Evolutionary conservation across 2,888 invertebrate species (phyloP).

Genomic region (Cheilosia scutellata): DNA sequence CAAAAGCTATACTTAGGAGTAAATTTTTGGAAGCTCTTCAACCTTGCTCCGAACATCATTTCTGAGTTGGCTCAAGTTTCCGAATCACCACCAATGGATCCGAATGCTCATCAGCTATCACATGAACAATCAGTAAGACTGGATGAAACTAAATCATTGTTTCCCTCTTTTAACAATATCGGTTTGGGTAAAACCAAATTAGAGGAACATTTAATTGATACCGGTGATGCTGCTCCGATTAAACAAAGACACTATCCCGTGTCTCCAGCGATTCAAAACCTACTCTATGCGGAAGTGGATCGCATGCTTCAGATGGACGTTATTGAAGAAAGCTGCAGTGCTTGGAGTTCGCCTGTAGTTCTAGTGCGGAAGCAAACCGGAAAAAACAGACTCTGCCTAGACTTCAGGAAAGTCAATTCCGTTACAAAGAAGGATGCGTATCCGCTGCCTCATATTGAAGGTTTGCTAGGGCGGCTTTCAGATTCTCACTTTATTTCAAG

Average conservation of each 20-base stretch:
- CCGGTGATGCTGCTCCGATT: too few relatives aligned
- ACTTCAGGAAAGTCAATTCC: background rate
- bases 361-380: too few relatives aligned
- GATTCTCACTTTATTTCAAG: background rate
- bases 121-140: background rate
- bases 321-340: too few relatives aligned
- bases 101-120: constrained; percentile 1
- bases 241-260: too few relatives aligned
- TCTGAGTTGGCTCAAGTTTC: background rate
- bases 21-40: constrained; percentile 1
- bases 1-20: background rate
- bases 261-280: too few relatives aligned
- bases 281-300: too few relatives aligned
- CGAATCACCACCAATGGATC: background rate
- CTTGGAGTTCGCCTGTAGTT: too few relatives aligned
- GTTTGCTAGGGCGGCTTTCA: constrained; percentile 1
- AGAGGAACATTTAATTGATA: too few relatives aligned
- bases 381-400: too few relatives aligned
- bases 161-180: background rate
- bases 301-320: too few relatives aligned
- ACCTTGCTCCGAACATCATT: background rate
- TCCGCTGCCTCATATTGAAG: constrained; percentile 3
- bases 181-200: too few relatives aligned
- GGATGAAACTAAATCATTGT: background rate
- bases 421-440: constrained; percentile 8